Evolutionary conservation across 2,888 invertebrate genomes (phyloP).

Genomic region (Tetranychus truncatus): DNA sequence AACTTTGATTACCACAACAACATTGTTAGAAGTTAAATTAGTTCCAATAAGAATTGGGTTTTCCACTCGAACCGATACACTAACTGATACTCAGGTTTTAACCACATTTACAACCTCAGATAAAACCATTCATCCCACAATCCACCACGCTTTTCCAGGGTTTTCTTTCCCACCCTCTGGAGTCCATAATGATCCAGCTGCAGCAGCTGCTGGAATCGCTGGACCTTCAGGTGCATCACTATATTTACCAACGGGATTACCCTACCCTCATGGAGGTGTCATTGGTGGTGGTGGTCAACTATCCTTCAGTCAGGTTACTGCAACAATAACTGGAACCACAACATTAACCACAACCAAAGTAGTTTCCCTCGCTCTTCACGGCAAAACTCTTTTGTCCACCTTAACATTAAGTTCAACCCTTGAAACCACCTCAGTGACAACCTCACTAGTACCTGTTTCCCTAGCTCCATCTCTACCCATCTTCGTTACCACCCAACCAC

Average conservation of each 20-base stretch:
- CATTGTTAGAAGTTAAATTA: slow-evolving; percentile 26
- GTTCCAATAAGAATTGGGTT: slow-evolving; percentile 28
- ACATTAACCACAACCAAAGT: slow-evolving; percentile 26
- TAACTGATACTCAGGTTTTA: slow-evolving; percentile 26
- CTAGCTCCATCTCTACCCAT: slow-evolving; percentile 22
- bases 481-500: slow-evolving; percentile 23
- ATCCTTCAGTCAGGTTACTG: neutral
- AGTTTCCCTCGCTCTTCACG: slow-evolving; percentile 26
- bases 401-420: slow-evolving; percentile 26
- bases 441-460: slow-evolving; percentile 25
- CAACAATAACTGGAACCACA: slow-evolving; percentile 22
- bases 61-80: slow-evolving; percentile 27
- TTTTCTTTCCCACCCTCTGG: slow-evolving; percentile 21
- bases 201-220: neutral
- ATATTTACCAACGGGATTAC: neutral
- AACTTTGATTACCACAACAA: slow-evolving; percentile 27
- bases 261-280: neutral
- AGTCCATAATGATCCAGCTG: neutral
- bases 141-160: slow-evolving; percentile 21
- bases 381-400: slow-evolving; percentile 26
- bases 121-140: slow-evolving; percentile 17
- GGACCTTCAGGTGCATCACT: neutral
- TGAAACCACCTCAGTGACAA: slow-evolving; percentile 25
- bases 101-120: slow-evolving; percentile 26
- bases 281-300: neutral